These are phyloP conservation scores for Sarcophaga variegata DNA, from an alignment of 2,888 invertebrate species.

Conservation along the genomic window DNA sequence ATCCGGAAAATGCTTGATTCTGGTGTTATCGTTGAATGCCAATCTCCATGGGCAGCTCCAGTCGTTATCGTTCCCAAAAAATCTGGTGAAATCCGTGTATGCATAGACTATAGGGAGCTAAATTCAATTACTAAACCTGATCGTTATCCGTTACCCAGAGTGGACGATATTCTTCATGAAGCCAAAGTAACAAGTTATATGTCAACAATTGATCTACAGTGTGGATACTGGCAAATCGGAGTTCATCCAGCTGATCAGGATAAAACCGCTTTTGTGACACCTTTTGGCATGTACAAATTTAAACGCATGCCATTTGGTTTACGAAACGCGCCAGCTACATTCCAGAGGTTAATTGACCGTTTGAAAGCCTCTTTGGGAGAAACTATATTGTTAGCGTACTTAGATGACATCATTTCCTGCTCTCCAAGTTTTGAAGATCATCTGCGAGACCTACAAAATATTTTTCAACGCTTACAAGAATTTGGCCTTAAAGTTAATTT, in stretches of 20 bases:
- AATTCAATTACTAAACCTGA: slow-evolving; percentile 27
- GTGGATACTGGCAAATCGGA: slow-evolving; percentile 45
- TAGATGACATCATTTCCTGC: slow-evolving; percentile 1
- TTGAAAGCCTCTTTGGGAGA: not conserved
- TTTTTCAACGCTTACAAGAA: too few species aligned
- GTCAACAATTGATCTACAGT: slow-evolving; percentile 63
- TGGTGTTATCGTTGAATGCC: too few species aligned
- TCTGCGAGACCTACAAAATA: not conserved
- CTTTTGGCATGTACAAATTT: too few species aligned
- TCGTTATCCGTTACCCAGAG: slow-evolving; percentile 32
- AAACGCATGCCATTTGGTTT: too few species aligned
- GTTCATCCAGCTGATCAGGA: not conserved
- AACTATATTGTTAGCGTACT: not conserved
- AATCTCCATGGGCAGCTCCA: slow-evolving; percentile 72
- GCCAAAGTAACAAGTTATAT: slow-evolving; percentile 57
- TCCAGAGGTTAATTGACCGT: too few species aligned
- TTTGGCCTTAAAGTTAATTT: too few species aligned
- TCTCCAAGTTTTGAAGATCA: slow-evolving; percentile 1
- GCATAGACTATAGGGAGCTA: too few species aligned
- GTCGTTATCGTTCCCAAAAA: slow-evolving; percentile 59
- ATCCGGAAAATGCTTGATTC: too few species aligned
- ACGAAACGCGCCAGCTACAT: too few species aligned
- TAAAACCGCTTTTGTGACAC: not conserved
- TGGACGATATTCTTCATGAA: slow-evolving; percentile 60
- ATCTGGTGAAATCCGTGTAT: slow-evolving; percentile 71